Conservation (phyloP, 2,888 invertebrate genomes). For the Corythucha ciliata region DNA sequence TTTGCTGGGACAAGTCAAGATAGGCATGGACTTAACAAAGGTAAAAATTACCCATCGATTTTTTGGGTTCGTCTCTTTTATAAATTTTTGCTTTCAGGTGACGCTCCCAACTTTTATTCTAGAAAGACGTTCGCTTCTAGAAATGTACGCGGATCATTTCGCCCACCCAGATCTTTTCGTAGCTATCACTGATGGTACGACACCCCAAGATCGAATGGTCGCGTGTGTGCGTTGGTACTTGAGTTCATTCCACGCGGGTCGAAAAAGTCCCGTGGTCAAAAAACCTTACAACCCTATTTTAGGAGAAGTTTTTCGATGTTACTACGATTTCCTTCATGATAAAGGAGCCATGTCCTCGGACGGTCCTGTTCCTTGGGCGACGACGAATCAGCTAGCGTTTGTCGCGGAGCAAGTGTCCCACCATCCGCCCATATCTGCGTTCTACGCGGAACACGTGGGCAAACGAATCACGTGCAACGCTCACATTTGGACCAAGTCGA, state of each 20-base stretch:
- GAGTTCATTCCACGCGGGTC: slow-evolving; percentile 96
- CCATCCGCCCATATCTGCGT: slow-evolving; percentile 98
- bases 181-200: slow-evolving; percentile 81
- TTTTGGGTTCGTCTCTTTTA: too few species aligned
- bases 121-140: slow-evolving; percentile 89
- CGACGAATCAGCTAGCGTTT: slow-evolving; percentile 78
- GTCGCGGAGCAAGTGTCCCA: slow-evolving; percentile 98
- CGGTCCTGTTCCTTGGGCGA: slow-evolving; percentile 88
- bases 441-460: slow-evolving; percentile 93
- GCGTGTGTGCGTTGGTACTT: slow-evolving; percentile 95
- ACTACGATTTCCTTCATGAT: too few species aligned
- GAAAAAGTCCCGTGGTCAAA: slow-evolving; percentile 93
- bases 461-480: slow-evolving; percentile 88
- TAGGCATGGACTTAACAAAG: slow-evolving; percentile 99
- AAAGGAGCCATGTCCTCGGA: slow-evolving; percentile 50
- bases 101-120: slow-evolving; percentile 97
- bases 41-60: too few species aligned
- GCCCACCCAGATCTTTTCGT: slow-evolving; percentile 97
- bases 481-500: slow-evolving; percentile 98
- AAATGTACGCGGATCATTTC: slow-evolving; percentile 99
- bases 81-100: too few species aligned
- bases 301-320: slow-evolving; percentile 89
- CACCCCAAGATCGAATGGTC: slow-evolving; percentile 82
- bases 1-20: slow-evolving; percentile 92
- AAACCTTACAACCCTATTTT: slow-evolving; percentile 98